Conservation (phyloP, 2,888 invertebrate genomes). For the Meiosimyza decipiens region DNA sequence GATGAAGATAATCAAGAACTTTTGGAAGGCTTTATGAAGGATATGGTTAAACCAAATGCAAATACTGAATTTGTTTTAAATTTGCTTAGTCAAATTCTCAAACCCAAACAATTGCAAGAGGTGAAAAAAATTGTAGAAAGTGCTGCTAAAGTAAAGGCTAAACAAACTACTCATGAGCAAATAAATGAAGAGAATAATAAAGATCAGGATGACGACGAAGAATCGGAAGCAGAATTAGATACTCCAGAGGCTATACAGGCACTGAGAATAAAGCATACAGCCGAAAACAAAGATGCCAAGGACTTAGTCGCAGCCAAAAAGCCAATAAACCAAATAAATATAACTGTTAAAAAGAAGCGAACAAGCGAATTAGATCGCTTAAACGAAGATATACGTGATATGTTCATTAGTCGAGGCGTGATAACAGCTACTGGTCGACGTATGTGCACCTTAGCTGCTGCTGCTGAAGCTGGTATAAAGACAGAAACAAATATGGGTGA, state of each 20-base stretch:
- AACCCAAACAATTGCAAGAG: slow-evolving; percentile 51
- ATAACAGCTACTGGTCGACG: slow-evolving; percentile 72
- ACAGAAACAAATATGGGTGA: not conserved
- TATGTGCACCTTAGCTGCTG: slow-evolving; percentile 69
- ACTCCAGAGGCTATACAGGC: slow-evolving; percentile 1
- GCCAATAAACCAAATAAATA: slow-evolving; percentile 12
- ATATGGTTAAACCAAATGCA: slow-evolving; percentile 51
- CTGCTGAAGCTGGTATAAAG: slow-evolving; percentile 45
- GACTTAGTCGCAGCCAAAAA: not conserved
- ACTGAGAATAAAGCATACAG: not conserved
- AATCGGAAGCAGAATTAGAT: slow-evolving; percentile 4
- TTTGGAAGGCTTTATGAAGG: slow-evolving; percentile 52
- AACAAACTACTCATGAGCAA: not conserved
- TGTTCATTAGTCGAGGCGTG: slow-evolving; percentile 73
- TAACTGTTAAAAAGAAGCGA: slow-evolving; percentile 41
- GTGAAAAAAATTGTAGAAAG: slow-evolving; percentile 51
- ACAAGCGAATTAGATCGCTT: slow-evolving; percentile 71
- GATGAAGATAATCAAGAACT: slow-evolving; percentile 49
- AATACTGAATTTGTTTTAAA: slow-evolving; percentile 50
- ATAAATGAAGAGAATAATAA: slow-evolving; percentile 9
- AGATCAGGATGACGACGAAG: not conserved
- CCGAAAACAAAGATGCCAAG: not conserved
- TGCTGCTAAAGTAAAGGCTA: slow-evolving; percentile 34
- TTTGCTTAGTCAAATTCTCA: slow-evolving; percentile 53
- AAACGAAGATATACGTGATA: slow-evolving; percentile 74